Evolutionary conservation across 1,140 invertebrate genomes (phyloP), one percentile per base, ranked within the genome.

Genomic region (Musca vetustissima): DNA sequence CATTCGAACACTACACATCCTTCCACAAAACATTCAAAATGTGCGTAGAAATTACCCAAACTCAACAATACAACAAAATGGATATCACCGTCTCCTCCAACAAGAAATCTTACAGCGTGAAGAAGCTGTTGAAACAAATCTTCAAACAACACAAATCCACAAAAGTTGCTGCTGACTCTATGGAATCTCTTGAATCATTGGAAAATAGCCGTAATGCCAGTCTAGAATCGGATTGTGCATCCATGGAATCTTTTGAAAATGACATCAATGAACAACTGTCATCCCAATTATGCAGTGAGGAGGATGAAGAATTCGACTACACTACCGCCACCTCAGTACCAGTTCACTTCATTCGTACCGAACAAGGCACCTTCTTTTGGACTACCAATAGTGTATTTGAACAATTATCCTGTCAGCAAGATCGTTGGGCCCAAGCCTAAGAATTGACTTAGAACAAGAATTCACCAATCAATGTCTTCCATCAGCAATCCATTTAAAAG

Each of bases 341-440:
- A 22, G 85, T 86, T 19, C 84, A 86, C 75, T 86, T 86, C 73
- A 83, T 85, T 55, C 83, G 83, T 75, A 86, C 85, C n/a, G 84
- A 85, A 66, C 84, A 84, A 25, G 85, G 85, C 22, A 86, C 85
- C 57, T 86, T 86, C 79, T 86, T 86, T 79, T 86, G 85, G 85
- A 86, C 85, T 17, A 86, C 87, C 22, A 75, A 82, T 71, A 76
- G 73, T 65, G 74, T 76, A 61, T 59, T 80, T 68, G 79, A 78
- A 76, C 75, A 75, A 78, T 72, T 85, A 78, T 81, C 78, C 50
- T 73, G 80, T 19, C 74, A 73, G 64, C 73, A 78, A 69, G 84
- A 85, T 76, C 78, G 85, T 71, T 86, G 85, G 85, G 85, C 84
- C 14, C 85, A 86, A 80, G 85, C 79, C 57, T 81, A 79, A 68